phyloP scores from a whole-genome alignment of 1,140 invertebrate species.

The Trachymyrmex cornetzi region DNA sequence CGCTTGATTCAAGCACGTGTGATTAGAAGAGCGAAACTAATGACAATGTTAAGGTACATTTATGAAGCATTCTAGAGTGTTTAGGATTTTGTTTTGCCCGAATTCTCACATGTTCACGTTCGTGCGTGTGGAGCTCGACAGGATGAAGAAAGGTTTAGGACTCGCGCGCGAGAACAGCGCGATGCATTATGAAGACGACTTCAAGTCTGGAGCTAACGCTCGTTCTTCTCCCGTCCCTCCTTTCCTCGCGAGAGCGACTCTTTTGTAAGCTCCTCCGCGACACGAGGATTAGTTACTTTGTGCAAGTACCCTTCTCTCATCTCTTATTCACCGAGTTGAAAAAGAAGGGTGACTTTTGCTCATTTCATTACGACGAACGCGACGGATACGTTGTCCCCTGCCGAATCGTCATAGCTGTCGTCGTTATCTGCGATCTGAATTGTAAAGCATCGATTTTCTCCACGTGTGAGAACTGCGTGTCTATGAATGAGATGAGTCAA shows the following conservation, averaged over 20 bases:
- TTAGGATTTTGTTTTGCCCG: background rate
- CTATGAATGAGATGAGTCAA: background rate
- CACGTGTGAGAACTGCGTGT: background rate
- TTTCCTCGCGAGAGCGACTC: constrained; percentile 63
- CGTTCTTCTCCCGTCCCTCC: constrained; percentile 45
- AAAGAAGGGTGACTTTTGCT: constrained; percentile 60
- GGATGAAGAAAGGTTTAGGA: constrained; percentile 62
- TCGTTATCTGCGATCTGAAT: constrained; percentile 7
- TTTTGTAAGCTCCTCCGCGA: constrained; percentile 75
- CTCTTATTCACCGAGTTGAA: constrained; percentile 77
- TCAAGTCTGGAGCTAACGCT: constrained; percentile 9
- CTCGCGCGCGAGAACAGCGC: constrained; percentile 47
- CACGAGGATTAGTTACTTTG: constrained; percentile 80
- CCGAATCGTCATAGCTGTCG: constrained; percentile 14
- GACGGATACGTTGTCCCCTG: background rate
- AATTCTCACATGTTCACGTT: background rate
- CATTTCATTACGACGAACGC: constrained; percentile 52
- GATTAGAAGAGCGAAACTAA: constrained; percentile 40
- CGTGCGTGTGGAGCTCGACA: constrained; percentile 28
- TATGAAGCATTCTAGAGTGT: constrained; percentile 17
- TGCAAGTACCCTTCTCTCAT: constrained; percentile 73
- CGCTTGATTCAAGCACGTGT: background rate
- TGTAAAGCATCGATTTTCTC: background rate
- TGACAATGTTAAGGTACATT: constrained; percentile 2
- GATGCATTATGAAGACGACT: constrained; percentile 66